phyloP scores from a whole-genome alignment of 2,113 vertebrate species.

The Calyptomena viridis region DNA sequence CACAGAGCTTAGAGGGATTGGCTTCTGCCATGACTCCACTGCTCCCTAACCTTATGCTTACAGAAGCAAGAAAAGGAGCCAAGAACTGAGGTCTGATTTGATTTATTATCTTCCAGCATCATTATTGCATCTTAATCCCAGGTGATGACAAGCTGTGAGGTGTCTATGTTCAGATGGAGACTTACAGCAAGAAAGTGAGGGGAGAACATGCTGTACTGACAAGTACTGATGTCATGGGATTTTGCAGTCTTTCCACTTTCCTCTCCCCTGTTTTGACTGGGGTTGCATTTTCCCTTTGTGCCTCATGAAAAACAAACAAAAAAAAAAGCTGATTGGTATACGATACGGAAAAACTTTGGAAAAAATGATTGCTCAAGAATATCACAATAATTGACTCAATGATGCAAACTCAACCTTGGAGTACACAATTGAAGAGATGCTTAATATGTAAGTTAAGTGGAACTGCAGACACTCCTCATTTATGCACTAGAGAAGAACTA shows the following conservation, averaged over 20 bases:
- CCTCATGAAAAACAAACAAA: background rate
- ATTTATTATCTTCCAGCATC: background rate
- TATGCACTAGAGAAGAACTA: background rate
- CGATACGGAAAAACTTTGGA: background rate
- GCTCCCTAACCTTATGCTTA: background rate
- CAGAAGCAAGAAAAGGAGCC: background rate
- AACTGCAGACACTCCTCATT: background rate
- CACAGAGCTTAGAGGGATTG: background rate
- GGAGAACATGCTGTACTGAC: fast-evolving
- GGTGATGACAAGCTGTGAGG: background rate
- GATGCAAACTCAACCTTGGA: background rate
- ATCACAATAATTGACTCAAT: background rate
- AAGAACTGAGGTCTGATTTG: background rate
- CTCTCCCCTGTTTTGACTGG: background rate
- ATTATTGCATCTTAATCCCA: background rate
- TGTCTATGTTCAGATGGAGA: fast-evolving
- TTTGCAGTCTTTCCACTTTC: background rate
- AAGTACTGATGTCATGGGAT: background rate
- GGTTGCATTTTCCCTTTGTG: background rate
- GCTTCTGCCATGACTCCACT: background rate
- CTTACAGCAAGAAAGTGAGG: background rate
- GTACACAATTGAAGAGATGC: background rate
- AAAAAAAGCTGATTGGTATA: background rate
- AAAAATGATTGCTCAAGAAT: background rate
- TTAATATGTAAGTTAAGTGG: background rate